Evolutionary conservation across 1,140 invertebrate genomes (phyloP).

Genomic region (Saxidomus purpurata): DNA sequence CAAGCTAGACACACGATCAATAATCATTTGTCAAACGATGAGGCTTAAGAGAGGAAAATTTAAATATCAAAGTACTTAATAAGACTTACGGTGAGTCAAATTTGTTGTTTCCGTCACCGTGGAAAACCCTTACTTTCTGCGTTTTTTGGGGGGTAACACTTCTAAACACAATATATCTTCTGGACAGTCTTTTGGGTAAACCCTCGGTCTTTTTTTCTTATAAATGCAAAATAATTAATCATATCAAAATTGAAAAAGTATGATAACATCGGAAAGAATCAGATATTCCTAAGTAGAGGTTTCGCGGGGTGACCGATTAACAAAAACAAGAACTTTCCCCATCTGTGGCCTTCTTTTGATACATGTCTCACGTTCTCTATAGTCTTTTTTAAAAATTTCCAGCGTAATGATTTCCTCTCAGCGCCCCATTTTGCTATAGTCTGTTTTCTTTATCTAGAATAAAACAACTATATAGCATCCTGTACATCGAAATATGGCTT

Average conservation of each 20-base stretch:
- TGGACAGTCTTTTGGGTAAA: too few species aligned
- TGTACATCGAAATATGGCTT: too few species aligned
- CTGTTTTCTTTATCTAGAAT: background rate
- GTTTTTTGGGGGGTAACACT: too few species aligned
- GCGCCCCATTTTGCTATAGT: background rate
- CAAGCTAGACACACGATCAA: conserved; percentile 18
- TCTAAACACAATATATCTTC: too few species aligned
- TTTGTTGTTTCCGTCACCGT: too few species aligned
- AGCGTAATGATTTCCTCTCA: background rate
- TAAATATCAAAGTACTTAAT: background rate
- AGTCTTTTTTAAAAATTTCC: background rate
- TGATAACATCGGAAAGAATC: too few species aligned
- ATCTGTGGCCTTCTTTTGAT: background rate
- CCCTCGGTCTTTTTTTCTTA: too few species aligned
- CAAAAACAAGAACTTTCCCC: background rate
- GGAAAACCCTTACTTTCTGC: too few species aligned
- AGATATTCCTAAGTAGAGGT: too few species aligned
- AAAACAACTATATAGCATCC: background rate
- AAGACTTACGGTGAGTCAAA: background rate
- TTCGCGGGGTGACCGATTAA: background rate
- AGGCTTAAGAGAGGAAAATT: background rate
- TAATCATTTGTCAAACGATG: conserved; percentile 2
- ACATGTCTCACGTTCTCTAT: conserved; percentile 26
- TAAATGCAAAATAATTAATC: too few species aligned
- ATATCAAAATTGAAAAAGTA: too few species aligned